Percentiles rank a stretch among this genome's conserved stretches.
Conservation (phyloP, 2,888 invertebrate species). For the Scaptomyza tumidula region DNA sequence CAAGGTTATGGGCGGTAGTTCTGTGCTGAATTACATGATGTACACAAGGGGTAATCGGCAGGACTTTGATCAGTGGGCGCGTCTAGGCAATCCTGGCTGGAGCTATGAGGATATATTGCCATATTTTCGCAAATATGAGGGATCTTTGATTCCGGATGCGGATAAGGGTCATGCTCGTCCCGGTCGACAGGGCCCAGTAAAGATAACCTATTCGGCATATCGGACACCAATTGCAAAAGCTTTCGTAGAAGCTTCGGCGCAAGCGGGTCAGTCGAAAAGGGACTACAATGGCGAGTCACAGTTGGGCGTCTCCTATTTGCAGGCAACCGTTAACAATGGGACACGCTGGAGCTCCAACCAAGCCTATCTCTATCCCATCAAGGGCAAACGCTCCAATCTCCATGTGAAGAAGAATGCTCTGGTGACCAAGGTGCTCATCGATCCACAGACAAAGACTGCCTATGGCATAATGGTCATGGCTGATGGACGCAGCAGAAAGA, state of each 20-base stretch:
- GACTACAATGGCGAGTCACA: constrained; percentile 88
- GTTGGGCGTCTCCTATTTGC: constrained; percentile 87
- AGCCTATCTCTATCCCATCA: constrained; percentile 86
- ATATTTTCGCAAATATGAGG: constrained; percentile 92
- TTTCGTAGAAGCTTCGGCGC: constrained; percentile 87
- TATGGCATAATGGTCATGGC: constrained; percentile 86
- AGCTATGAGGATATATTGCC: constrained; percentile 89
- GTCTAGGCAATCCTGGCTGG: constrained; percentile 90
- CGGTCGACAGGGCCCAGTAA: constrained; percentile 86
- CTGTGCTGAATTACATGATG: constrained; percentile 92
- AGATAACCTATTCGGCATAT: constrained; percentile 86
- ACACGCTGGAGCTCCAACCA: constrained; percentile 87
- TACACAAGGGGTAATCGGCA: constrained; percentile 89
- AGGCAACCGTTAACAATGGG: constrained; percentile 87
- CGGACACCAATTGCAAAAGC: constrained; percentile 86
- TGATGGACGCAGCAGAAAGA: constrained; percentile 84
- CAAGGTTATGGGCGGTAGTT: constrained; percentile 92
- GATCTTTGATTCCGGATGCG: constrained; percentile 86
- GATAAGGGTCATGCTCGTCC: constrained; percentile 83
- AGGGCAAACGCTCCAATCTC: constrained; percentile 85
- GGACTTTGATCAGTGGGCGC: constrained; percentile 92
- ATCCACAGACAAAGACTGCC: constrained; percentile 85
- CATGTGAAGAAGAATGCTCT: constrained; percentile 86
- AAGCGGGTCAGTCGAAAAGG: constrained; percentile 87
- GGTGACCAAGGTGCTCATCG: constrained; percentile 86